These are phyloP conservation scores for Falco berigora DNA, from an alignment of 2,797 vertebrate genomes.

Conservation along the genomic window DNA sequence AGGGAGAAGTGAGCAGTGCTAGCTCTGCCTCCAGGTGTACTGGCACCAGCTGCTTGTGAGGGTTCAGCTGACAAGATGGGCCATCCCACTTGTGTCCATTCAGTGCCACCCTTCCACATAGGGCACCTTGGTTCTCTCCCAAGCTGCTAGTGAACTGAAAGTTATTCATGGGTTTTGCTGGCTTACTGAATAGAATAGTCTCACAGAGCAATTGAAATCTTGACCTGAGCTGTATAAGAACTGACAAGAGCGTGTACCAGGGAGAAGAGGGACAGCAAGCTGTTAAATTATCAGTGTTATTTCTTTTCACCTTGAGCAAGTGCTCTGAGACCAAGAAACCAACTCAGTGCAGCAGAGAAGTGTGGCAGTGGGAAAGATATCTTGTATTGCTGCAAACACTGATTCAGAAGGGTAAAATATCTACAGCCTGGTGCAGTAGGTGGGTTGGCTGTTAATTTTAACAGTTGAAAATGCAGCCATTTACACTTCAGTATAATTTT, in stretches of 20 bases:
- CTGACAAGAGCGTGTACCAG: neutral
- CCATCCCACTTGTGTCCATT: neutral
- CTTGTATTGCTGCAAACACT: neutral
- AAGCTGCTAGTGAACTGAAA: neutral
- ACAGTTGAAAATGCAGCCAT: neutral
- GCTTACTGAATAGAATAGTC: neutral
- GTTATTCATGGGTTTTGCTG: neutral
- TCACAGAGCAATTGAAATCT: neutral
- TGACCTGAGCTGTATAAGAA: neutral
- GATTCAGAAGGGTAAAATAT: neutral
- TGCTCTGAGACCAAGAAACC: neutral
- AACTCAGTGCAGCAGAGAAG: neutral
- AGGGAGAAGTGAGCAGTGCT: neutral
- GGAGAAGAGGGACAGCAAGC: neutral
- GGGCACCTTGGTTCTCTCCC: neutral
- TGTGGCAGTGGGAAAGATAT: neutral
- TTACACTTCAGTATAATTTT: neutral
- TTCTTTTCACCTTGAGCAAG: neutral
- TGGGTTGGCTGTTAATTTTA: neutral
- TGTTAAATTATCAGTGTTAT: neutral
- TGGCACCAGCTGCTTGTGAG: neutral
- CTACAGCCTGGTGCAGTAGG: neutral
- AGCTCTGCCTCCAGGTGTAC: neutral
- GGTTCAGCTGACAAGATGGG: neutral
- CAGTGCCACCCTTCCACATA: neutral